Evolutionary conservation across 2,797 vertebrate genomes (phyloP).

Genomic region (Typhlichthys subterraneus): DNA sequence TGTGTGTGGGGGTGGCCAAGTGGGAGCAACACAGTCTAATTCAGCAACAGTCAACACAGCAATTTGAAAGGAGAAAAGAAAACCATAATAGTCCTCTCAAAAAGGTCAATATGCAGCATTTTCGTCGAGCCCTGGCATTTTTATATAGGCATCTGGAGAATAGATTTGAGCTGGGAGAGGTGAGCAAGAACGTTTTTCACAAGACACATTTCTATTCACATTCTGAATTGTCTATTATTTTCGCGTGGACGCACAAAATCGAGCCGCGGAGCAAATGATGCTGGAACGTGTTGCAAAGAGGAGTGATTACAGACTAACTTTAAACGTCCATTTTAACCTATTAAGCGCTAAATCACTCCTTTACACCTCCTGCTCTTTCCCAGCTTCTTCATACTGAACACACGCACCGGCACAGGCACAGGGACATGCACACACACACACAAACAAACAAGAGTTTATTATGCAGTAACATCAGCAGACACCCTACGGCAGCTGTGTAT

Average conservation of each 20-base stretch:
- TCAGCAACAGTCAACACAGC: conserved; percentile 67
- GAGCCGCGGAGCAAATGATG: conserved; percentile 52
- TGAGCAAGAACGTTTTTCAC: conserved; percentile 22
- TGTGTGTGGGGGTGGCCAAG: conserved; percentile 67
- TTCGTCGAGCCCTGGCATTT: conserved; percentile 46
- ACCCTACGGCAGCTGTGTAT: conserved; percentile 82
- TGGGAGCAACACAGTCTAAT: conserved; percentile 51
- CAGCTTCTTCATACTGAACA: conserved; percentile 21
- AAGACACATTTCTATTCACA: conserved; percentile 25
- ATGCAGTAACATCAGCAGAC: conserved; percentile 78
- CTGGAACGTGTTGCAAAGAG: conserved; percentile 48
- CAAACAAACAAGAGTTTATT: conserved; percentile 62
- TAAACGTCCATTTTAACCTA: conserved; percentile 64
- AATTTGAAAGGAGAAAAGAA: conserved; percentile 59
- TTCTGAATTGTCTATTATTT: conserved; percentile 44
- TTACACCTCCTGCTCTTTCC: conserved; percentile 49
- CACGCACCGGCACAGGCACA: conserved; percentile 6
- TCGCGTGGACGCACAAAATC: conserved; percentile 37
- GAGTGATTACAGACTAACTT: conserved; percentile 52
- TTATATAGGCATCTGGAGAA: conserved; percentile 47
- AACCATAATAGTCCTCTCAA: conserved; percentile 44
- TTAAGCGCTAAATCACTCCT: conserved; percentile 65
- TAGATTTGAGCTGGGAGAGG: conserved; percentile 23
- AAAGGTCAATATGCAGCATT: conserved; percentile 55
- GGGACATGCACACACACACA: conserved; percentile 24